Evolutionary conservation across 1,140 invertebrate genomes (phyloP).

Genomic region (Ceratina calcarata): DNA sequence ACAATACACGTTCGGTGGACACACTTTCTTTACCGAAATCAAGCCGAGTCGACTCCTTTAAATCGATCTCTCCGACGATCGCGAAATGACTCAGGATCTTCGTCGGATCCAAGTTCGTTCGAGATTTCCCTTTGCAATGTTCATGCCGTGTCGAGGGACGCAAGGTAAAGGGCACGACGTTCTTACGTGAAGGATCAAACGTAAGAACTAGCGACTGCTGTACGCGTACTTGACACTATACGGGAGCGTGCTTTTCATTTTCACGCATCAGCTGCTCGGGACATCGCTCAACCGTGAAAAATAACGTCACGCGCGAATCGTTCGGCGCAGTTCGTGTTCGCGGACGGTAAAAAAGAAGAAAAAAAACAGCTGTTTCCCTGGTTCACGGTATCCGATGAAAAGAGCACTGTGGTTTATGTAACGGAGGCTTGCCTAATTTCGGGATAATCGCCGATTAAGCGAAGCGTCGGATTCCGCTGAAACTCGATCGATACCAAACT

Average conservation of each 20-base stretch:
- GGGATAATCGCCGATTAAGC: no score
- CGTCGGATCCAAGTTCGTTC: no score
- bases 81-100: background rate
- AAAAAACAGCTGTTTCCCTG: conserved; percentile 46
- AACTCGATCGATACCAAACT: background rate
- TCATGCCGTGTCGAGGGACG: no score
- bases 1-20: background rate
- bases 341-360: conserved; percentile 3
- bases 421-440: background rate
- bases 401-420: background rate
- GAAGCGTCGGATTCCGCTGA: no score
- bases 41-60: background rate
- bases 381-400: background rate
- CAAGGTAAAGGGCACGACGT: no score
- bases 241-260: conserved; percentile 27
- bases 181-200: background rate
- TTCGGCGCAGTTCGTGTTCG: conserved; percentile 29
- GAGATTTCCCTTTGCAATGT: no score
- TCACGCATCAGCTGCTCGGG: conserved; percentile 47
- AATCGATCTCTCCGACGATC: background rate
- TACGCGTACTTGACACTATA: conserved; percentile 55
- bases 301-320: conserved; percentile 52
- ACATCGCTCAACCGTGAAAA: conserved; percentile 50
- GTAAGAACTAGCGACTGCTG: conserved; percentile 10
- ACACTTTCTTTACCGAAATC: conserved; percentile 22